Base-by-base conservation (phyloP, 2,888 invertebrate species). In the Hanleya hanleyi region DNA sequence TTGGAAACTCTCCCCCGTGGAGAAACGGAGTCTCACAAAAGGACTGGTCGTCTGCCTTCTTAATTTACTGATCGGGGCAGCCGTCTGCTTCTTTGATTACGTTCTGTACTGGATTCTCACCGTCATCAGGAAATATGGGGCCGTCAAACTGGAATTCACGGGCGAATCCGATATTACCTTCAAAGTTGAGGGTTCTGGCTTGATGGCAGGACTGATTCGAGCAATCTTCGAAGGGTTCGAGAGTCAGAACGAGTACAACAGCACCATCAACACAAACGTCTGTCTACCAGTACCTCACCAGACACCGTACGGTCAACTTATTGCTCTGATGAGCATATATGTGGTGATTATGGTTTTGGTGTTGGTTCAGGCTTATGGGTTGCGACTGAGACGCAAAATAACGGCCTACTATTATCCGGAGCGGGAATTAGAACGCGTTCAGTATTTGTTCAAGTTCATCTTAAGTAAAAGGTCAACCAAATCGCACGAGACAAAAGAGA, bases 41-140 rank as follows among this genome's bases (percentile, higher is more conserved):
- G 86, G 85, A 1, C 72, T 86, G 38, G 74, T 75, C 29, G 78
- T 83, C n/a, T 70, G 85, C 9, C 35, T 75, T 7, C 73, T 85
- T 1, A 84, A 86, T 73, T 70, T 85, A 26, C 47, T 83, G 6
- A 71, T 86, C 15, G 76, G 82, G 6, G 32, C 79, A 3, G 36
- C 79, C 12, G 76, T 79, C 32, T 82, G 78, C 69, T 64, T 73
- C 51, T 84, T 86, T 73, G 85, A 87, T 70, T 86, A 79, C 74
- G 77, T 82, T 47, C 74, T 87, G 22, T 86, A 83, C 70, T 85
- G 83, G 74, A 74, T 86, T 3, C 77, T 87, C n/a, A 68, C 73
- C 3, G 70, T 86, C 7, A 80, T 86, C 15, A 50, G 75, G 50
- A 74, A 75, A 22, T 79, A 86, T 67, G 83, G 81, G 7, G 70